phyloP scores from a whole-genome alignment of 2,888 invertebrate genomes.

The Eremobia ochroleuca region DNA sequence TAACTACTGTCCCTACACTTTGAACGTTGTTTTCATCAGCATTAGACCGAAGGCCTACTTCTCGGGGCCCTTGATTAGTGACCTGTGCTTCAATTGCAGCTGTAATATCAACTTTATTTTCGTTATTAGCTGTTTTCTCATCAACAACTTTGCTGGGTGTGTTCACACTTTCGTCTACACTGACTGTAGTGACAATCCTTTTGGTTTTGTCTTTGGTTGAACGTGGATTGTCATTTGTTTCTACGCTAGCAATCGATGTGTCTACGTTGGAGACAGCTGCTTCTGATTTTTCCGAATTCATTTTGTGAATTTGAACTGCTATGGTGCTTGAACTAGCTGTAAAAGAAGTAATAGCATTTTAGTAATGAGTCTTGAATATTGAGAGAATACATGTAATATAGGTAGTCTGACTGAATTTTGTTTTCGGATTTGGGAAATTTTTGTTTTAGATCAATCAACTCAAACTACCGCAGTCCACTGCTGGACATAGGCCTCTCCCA shows the following conservation, averaged over 20 bases:
- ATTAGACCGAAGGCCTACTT: slow-evolving; percentile 26
- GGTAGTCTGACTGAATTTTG: not conserved
- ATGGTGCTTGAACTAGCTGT: slow-evolving; percentile 56
- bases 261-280: slow-evolving; percentile 55
- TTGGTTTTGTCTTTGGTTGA: slow-evolving; percentile 70
- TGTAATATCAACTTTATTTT: slow-evolving; percentile 53
- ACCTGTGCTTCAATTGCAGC: slow-evolving; percentile 36
- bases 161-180: slow-evolving; percentile 43
- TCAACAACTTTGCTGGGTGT: slow-evolving; percentile 51
- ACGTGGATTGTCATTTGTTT: slow-evolving; percentile 52
- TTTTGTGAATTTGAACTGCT: slow-evolving; percentile 61
- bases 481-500: too few species aligned
- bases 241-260: slow-evolving; percentile 43
- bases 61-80: slow-evolving; percentile 48
- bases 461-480: too few species aligned
- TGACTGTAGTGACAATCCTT: slow-evolving; percentile 49
- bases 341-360: slow-evolving; percentile 36
- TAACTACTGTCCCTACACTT: slow-evolving; percentile 48
- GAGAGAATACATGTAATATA: not conserved
- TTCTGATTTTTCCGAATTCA: slow-evolving; percentile 60
- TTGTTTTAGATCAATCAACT: too few species aligned
- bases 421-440: not conserved
- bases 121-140: slow-evolving; percentile 60
- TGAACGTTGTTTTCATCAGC: slow-evolving; percentile 57
- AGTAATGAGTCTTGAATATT: not conserved